Conservation (phyloP, 2,113 vertebrate species). For the Cettia cetti region DNA sequence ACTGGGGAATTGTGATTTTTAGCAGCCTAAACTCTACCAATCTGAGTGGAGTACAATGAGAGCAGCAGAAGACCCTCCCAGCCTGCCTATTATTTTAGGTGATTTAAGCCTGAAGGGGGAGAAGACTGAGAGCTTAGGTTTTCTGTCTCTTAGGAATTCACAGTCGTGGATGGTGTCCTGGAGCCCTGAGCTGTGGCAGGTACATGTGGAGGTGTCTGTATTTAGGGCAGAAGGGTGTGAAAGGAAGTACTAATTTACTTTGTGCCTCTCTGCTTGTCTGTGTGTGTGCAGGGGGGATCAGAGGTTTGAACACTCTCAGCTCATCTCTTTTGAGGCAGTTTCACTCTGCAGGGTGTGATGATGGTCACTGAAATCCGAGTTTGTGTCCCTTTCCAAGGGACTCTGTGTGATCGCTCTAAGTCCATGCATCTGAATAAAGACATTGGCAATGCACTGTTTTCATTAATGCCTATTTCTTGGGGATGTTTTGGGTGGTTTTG, state of each 20-base stretch:
- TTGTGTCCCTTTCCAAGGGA: not conserved
- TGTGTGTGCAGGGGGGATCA: not conserved
- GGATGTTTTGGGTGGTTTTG: not conserved
- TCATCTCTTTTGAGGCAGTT: not conserved
- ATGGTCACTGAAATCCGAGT: not conserved
- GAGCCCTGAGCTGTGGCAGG: not conserved
- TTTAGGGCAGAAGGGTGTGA: not conserved
- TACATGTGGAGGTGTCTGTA: not conserved
- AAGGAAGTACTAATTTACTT: not conserved
- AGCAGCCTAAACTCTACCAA: not conserved
- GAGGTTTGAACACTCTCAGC: not conserved
- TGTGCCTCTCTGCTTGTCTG: not conserved
- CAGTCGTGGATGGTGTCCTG: not conserved
- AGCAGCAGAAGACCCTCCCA: not conserved
- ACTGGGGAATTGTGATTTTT: constrained; percentile 36
- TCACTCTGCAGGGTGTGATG: not conserved
- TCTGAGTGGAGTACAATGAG: not conserved
- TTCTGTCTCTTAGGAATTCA: not conserved
- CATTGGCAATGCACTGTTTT: not conserved
- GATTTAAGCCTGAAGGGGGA: not conserved
- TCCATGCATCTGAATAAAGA: not conserved
- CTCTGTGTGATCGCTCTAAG: not conserved
- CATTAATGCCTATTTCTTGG: not conserved
- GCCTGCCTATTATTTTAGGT: not conserved
- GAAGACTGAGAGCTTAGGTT: not conserved